Conservation (phyloP, 1,140 invertebrate genomes). For the Aricia agestis region DNA sequence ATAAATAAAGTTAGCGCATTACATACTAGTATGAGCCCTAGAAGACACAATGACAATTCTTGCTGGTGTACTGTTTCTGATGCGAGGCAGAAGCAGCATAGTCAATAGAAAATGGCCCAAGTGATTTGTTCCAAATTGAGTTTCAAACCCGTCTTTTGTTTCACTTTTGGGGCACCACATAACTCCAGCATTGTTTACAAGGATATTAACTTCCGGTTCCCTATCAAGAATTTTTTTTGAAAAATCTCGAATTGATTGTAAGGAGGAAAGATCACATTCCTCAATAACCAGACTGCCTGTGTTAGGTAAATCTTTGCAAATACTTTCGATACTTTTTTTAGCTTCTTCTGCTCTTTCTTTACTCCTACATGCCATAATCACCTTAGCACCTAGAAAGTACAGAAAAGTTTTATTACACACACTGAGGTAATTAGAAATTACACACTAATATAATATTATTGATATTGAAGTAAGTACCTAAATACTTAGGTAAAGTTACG, state of each 20-base stretch:
- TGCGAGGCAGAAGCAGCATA: conserved; percentile 82
- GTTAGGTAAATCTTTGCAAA: conserved; percentile 62
- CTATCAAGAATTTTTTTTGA: conserved; percentile 78
- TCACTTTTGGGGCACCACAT: conserved; percentile 81
- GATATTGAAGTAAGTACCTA: no score
- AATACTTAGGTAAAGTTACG: no score
- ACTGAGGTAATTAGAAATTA: no score
- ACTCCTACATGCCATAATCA: conserved; percentile 87
- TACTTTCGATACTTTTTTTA: conserved; percentile 66
- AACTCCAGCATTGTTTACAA: conserved; percentile 90
- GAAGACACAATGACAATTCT: conserved; percentile 79
- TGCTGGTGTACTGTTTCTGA: conserved; percentile 78
- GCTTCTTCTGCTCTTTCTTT: conserved; percentile 75
- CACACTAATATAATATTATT: no score
- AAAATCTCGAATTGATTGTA: conserved; percentile 84
- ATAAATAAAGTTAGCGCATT: no score
- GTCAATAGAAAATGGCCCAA: conserved; percentile 92
- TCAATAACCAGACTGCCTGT: conserved; percentile 78
- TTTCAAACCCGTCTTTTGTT: conserved; percentile 90
- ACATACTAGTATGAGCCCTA: conserved; percentile 66
- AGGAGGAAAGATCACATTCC: conserved; percentile 83
- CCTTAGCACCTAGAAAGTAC: conserved; percentile 78
- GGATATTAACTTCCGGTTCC: conserved; percentile 80
- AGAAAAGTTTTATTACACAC: neutral
- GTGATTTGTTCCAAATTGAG: conserved; percentile 88